These are phyloP conservation scores for Phodopus roborovskii DNA, from an alignment of 2,113 vertebrate genomes.

Conservation along the genomic window DNA sequence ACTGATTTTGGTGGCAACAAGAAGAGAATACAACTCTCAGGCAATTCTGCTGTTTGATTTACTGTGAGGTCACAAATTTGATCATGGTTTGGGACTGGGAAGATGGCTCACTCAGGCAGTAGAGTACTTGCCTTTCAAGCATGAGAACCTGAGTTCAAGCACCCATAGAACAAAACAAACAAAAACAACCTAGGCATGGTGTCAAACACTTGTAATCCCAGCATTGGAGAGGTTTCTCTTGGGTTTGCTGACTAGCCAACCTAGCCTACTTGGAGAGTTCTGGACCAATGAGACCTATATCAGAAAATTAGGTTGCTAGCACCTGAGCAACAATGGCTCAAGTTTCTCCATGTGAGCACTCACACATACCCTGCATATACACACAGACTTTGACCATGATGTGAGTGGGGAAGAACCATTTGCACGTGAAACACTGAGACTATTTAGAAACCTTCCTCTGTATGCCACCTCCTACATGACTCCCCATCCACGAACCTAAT, in stretches of 20 bases:
- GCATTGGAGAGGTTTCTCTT: neutral
- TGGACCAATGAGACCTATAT: neutral
- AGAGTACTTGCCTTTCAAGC: neutral
- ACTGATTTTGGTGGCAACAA: neutral
- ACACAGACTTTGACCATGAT: neutral
- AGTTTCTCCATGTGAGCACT: neutral
- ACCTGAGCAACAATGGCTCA: neutral
- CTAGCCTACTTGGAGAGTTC: neutral
- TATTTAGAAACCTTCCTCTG: conserved; percentile 19
- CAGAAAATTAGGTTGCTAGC: neutral
- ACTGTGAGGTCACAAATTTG: conserved; percentile 23
- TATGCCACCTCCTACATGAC: neutral
- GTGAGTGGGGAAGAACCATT: conserved; percentile 25
- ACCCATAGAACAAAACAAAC: neutral
- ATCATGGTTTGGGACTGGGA: neutral
- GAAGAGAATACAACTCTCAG: conserved; percentile 30
- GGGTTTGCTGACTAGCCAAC: too few species aligned
- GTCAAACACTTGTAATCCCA: neutral
- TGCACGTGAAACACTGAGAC: neutral
- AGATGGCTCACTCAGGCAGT: neutral
- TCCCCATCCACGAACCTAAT: neutral
- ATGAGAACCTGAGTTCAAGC: neutral
- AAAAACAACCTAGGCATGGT: neutral
- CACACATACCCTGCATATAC: too few species aligned
- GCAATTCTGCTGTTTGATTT: neutral